phyloP scores from a whole-genome alignment of 2,113 vertebrate genomes.

The Numenius arquata region DNA sequence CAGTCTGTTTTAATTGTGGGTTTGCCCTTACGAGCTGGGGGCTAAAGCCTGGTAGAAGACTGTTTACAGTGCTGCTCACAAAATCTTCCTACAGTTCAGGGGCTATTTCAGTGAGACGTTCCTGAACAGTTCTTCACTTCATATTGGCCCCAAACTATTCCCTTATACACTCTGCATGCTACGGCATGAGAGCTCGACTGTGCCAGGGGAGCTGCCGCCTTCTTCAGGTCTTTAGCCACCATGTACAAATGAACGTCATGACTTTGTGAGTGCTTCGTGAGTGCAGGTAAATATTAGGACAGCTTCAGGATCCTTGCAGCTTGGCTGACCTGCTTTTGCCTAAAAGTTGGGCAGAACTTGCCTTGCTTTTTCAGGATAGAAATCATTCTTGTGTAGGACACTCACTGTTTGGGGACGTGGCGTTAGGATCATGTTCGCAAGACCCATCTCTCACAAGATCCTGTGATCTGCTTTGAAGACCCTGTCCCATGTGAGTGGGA shows the following conservation, averaged over 20 bases:
- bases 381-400: background rate
- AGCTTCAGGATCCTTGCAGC: background rate
- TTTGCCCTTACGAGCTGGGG: background rate
- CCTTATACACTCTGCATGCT: background rate
- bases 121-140: background rate
- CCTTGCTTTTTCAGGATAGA: background rate
- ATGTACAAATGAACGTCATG: rapidly evolving
- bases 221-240: background rate
- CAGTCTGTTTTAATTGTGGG: conserved; percentile 18
- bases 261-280: background rate
- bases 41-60: background rate
- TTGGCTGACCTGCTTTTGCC: background rate
- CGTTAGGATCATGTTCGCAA: rapidly evolving
- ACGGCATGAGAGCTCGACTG: background rate
- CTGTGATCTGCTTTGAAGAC: background rate
- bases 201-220: background rate
- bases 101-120: conserved; percentile 10
- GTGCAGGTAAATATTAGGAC: background rate
- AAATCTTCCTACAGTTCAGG: background rate
- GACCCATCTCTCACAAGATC: background rate
- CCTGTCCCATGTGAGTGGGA: background rate
- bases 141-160: background rate
- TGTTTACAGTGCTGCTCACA: background rate
- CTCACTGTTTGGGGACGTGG: background rate
- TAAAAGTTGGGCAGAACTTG: background rate